Conservation (phyloP, 1,140 invertebrate species). For the Carposina sasakii region DNA sequence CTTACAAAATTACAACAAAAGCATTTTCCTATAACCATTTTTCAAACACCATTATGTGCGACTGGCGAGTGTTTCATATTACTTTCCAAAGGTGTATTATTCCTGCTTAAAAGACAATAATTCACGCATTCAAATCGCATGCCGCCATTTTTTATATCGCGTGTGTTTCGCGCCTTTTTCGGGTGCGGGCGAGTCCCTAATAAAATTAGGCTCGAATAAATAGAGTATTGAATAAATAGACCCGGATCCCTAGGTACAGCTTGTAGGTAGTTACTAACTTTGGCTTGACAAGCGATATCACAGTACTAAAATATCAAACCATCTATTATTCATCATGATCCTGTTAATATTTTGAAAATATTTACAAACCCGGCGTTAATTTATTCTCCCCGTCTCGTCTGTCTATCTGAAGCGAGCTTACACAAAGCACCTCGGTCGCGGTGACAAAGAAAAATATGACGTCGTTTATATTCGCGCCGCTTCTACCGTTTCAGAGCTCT, state of each 20-base stretch:
- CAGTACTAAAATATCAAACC: no score
- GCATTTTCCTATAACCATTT: no score
- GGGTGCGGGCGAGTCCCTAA: slow-evolving; percentile 65
- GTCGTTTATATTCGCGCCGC: slow-evolving; percentile 40
- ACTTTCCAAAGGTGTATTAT: slow-evolving; percentile 54
- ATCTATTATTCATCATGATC: no score
- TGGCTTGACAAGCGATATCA: no score
- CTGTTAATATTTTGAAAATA: slow-evolving; percentile 1
- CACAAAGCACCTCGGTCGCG: slow-evolving; percentile 32
- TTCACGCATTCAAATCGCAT: slow-evolving; percentile 68
- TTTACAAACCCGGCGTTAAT: no score
- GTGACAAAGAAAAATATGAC: slow-evolving; percentile 47
- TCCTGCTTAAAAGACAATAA: slow-evolving; percentile 66
- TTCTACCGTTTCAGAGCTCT: slow-evolving; percentile 51
- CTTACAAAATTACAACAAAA: no score
- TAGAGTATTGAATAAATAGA: slow-evolving; percentile 43
- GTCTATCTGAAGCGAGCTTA: slow-evolving; percentile 32
- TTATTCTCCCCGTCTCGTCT: no score
- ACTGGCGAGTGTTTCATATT: slow-evolving; percentile 28
- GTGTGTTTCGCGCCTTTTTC: slow-evolving; percentile 71
- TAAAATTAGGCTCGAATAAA: slow-evolving; percentile 63
- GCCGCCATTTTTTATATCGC: slow-evolving; percentile 71
- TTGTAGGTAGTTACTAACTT: no score
- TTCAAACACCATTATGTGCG: slow-evolving; percentile 32
- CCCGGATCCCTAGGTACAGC: slow-evolving; percentile 13